Evolutionary conservation across 1,140 invertebrate species (phyloP).

Genomic region (Ceratoteleas bidentatus): DNA sequence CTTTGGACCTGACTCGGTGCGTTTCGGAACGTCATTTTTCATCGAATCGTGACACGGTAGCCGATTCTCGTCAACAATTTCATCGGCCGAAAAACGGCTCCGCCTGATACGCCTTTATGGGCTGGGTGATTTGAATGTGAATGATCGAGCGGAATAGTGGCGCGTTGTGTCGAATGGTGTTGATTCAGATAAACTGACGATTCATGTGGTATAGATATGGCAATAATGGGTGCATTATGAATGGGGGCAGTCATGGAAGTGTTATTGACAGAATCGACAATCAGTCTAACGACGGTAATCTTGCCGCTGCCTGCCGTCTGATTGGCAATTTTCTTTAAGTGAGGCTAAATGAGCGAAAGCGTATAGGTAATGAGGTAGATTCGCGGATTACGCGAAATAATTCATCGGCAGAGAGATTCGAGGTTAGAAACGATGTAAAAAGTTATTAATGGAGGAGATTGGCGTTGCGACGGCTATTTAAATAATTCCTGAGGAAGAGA

Average conservation of each 20-base stretch:
- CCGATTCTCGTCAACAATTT: slow-evolving; percentile 57
- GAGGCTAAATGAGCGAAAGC: slow-evolving; percentile 22
- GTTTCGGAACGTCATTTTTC: slow-evolving; percentile 73
- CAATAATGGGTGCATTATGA: slow-evolving; percentile 39
- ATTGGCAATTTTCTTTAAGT: slow-evolving; percentile 34
- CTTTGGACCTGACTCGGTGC: slow-evolving; percentile 73
- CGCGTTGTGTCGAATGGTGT: slow-evolving; percentile 22
- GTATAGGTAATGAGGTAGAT: slow-evolving; percentile 35
- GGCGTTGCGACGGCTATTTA: slow-evolving; percentile 10
- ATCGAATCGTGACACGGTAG: slow-evolving; percentile 69
- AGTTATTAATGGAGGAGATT: slow-evolving; percentile 28
- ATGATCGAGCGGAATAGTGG: slow-evolving; percentile 10
- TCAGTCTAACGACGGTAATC: slow-evolving; percentile 28
- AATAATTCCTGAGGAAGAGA: slow-evolving; percentile 9
- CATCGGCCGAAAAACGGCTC: slow-evolving; percentile 15
- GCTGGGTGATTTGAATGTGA: slow-evolving; percentile 22
- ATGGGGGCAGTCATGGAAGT: slow-evolving; percentile 10
- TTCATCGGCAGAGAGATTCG: slow-evolving; percentile 5
- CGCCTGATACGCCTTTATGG: slow-evolving; percentile 8
- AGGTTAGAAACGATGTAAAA: slow-evolving; percentile 29
- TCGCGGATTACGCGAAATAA: slow-evolving; percentile 23
- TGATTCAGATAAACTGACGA: slow-evolving; percentile 33
- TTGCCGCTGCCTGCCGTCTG: slow-evolving; percentile 27
- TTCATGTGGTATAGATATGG: slow-evolving; percentile 31
- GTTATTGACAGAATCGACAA: slow-evolving; percentile 35